phyloP scores from a whole-genome alignment of 2,113 vertebrate genomes.

The Daphoenositta chrysoptera region DNA sequence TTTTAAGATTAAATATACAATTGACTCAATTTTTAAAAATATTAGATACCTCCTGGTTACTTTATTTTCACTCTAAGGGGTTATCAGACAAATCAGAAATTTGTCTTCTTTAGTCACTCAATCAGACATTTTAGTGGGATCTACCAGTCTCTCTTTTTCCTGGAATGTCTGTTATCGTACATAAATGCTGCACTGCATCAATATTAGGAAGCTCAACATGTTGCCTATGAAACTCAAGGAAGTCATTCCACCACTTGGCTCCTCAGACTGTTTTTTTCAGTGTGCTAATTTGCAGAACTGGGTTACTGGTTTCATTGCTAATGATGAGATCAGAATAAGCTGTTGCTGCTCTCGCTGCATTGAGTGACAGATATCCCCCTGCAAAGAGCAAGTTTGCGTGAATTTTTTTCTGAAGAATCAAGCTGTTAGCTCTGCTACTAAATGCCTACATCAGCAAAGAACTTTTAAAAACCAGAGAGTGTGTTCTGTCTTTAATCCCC shows the following conservation, averaged over 20 bases:
- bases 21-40: neutral
- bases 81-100: neutral
- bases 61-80: neutral
- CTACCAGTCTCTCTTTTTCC: neutral
- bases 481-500: neutral
- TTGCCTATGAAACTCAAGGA: neutral
- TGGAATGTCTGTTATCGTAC: neutral
- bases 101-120: neutral
- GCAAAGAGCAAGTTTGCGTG: neutral
- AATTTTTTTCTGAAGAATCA: constrained; percentile 49
- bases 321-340: constrained; percentile 29
- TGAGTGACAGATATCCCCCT: neutral
- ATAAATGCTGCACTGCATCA: neutral
- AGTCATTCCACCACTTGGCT: neutral
- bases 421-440: constrained; percentile 33
- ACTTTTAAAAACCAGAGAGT: constrained; percentile 4
- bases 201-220: neutral
- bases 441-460: constrained; percentile 45
- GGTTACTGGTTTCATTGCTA: constrained; percentile 32
- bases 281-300: constrained; percentile 44
- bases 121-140: neutral
- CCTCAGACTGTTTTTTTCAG: neutral
- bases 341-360: neutral
- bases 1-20: neutral
- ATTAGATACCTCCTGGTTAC: neutral